Evolutionary conservation across 2,888 invertebrate species (phyloP), one percentile per base, ranked within the genome.

Genomic region (Dione vanillae): DNA sequence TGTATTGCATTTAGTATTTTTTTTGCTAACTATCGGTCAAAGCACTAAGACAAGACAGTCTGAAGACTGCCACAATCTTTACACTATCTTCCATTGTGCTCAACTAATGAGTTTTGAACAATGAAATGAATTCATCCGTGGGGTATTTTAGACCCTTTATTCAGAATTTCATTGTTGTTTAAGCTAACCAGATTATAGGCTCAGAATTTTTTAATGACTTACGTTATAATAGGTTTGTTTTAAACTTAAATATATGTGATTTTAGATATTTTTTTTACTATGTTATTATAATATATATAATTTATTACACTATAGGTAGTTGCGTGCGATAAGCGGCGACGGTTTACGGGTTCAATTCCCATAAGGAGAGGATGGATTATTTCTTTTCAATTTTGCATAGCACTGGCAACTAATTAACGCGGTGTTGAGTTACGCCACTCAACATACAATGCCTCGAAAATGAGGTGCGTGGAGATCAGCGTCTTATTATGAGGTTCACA

Each of bases 91-190:
- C 73, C 77, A 83, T 86, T 86, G 85, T 85, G 76, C 62, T 65
- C 74, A 69, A 77, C 80, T 87, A 87, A 88, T 88, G 83, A 86
- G 83, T 84, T 84, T 79, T 78, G 78, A 80, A 82, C 82, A 83
- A 84, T 85, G 77, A 79, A 76, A 77, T 74, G 74, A 71, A 71
- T 75, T 71, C 73, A 71, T 73, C 69, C 71, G 71, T 65, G 66
- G 74, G 71, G 67, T 69, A 74, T 74, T 74, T 74, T 74, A 71
- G 74, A 71, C 71, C 71, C 69, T 69, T 67, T 66, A 69, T 67
- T 74, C 71, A 69, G 69, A 64, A 69, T 49, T 40, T 67, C 71
- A 71, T 74, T 74, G 71, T 74, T 69, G 47, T 69, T 37, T 69
- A 69, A 71, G 65, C 71, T 69, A 71, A 71, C 71, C 71, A 64